phyloP scores from a whole-genome alignment of 2,113 vertebrate genomes.

The Cephalopterus ornatus region DNA sequence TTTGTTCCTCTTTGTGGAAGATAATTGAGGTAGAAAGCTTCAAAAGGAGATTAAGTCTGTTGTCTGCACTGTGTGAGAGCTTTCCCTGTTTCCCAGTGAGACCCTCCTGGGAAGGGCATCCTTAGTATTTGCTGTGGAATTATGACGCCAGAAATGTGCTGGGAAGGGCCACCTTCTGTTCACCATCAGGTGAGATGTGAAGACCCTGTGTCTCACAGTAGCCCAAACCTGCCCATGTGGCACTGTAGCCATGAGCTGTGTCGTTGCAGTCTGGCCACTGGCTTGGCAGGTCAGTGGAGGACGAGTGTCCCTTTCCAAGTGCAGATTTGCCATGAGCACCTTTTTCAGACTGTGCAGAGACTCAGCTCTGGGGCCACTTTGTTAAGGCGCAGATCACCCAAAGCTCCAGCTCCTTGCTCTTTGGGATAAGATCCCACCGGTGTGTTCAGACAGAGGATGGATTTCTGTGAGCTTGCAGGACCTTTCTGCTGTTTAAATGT shows the following conservation, averaged over 20 bases:
- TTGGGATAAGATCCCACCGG: neutral
- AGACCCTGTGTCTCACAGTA: neutral
- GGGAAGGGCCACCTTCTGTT: neutral
- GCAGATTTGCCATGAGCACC: neutral
- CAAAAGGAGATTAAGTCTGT: neutral
- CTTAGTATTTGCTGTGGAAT: neutral
- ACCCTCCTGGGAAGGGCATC: neutral
- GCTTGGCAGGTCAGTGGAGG: neutral
- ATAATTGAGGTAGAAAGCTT: neutral
- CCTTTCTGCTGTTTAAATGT: neutral
- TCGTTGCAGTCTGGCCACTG: neutral
- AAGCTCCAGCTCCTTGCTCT: neutral
- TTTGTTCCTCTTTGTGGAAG: neutral
- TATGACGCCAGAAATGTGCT: neutral
- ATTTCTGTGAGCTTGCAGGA: neutral
- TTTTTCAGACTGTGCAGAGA: neutral
- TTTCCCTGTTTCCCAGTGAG: neutral
- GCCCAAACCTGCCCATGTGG: neutral
- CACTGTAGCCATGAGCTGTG: neutral
- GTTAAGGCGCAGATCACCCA: neutral
- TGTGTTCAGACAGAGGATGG: neutral
- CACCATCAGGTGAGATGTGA: rapidly evolving
- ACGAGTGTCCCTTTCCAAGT: rapidly evolving
- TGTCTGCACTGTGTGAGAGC: neutral
- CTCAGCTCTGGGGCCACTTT: neutral